Conservation (phyloP, 2,888 invertebrate genomes). For the Anthoptus insignis region DNA sequence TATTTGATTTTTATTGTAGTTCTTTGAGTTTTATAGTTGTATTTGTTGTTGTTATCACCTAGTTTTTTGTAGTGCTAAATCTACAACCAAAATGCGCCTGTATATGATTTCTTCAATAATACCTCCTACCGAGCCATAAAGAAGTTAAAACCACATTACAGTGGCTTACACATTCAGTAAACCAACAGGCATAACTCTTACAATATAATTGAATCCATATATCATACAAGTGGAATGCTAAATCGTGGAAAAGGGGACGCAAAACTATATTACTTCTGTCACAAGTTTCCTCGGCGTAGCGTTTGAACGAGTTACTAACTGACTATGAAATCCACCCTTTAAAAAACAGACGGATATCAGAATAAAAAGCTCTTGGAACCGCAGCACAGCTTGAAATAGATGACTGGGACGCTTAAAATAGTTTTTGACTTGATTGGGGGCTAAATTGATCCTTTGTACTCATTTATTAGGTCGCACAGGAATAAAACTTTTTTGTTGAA, state of each 20-base stretch:
- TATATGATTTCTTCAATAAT: too few relatives aligned
- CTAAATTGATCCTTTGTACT: background rate
- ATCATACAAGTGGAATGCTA: slow-evolving; percentile 33
- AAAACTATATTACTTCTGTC: slow-evolving; percentile 27
- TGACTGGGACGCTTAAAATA: background rate
- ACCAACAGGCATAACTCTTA: slow-evolving; percentile 30
- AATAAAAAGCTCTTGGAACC: slow-evolving; percentile 7
- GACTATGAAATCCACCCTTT: background rate
- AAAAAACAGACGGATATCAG: background rate
- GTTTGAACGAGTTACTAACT: background rate
- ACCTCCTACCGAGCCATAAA: background rate
- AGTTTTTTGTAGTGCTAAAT: too few relatives aligned
- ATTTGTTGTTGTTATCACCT: too few relatives aligned
- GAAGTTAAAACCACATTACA: slow-evolving; percentile 2
- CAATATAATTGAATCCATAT: slow-evolving; percentile 33
- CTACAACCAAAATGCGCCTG: too few relatives aligned
- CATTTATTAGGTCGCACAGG: background rate
- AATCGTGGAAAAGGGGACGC: slow-evolving; percentile 31
- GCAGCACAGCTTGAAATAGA: background rate
- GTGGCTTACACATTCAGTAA: background rate
- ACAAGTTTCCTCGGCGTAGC: slow-evolving; percentile 14
- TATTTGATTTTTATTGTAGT: too few relatives aligned
- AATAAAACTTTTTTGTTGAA: too few relatives aligned
- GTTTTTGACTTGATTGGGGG: background rate
- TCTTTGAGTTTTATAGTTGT: too few relatives aligned